Conservation (phyloP, 1,140 invertebrate genomes). For the Euura saliciscinereae region DNA sequence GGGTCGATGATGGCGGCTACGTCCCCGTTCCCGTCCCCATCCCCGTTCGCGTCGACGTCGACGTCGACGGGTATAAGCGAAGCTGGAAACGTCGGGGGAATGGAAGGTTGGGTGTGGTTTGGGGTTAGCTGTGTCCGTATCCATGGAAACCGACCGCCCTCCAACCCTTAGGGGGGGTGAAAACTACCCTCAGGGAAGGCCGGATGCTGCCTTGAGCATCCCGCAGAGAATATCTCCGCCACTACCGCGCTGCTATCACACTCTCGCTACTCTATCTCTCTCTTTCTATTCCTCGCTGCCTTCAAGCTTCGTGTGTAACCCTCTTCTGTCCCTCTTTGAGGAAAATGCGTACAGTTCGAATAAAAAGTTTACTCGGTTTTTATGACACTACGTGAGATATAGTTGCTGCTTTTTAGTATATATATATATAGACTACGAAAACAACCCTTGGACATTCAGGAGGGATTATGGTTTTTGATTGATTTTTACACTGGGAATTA, state of each 20-base stretch:
- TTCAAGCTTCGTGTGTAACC: not conserved
- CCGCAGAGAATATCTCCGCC: conserved; percentile 18
- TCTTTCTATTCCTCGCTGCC: conserved; percentile 9
- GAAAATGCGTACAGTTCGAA: too few relatives aligned
- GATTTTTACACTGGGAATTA: too few relatives aligned
- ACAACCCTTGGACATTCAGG: too few relatives aligned
- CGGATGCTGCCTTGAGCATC: conserved; percentile 45
- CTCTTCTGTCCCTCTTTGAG: too few relatives aligned
- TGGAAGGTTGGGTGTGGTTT: conserved; percentile 36
- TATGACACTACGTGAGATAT: too few relatives aligned
- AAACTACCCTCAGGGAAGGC: conserved; percentile 46
- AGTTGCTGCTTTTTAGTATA: too few relatives aligned
- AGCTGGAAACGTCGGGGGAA: not conserved
- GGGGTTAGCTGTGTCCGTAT: conserved; percentile 52
- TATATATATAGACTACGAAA: too few relatives aligned
- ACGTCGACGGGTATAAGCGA: not conserved
- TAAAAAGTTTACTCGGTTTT: too few relatives aligned
- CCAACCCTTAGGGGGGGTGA: conserved; percentile 30
- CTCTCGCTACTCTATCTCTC: conserved; percentile 18
- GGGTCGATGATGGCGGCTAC: conserved; percentile 58
- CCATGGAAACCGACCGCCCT: conserved; percentile 61
- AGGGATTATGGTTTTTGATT: too few relatives aligned
- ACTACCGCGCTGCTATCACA: conserved; percentile 16
- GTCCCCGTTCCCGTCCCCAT: too few relatives aligned
- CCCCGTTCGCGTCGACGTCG: too few relatives aligned